Base-by-base conservation (phyloP, 1,140 invertebrate species). In the Protaetia brevitarsis region DNA sequence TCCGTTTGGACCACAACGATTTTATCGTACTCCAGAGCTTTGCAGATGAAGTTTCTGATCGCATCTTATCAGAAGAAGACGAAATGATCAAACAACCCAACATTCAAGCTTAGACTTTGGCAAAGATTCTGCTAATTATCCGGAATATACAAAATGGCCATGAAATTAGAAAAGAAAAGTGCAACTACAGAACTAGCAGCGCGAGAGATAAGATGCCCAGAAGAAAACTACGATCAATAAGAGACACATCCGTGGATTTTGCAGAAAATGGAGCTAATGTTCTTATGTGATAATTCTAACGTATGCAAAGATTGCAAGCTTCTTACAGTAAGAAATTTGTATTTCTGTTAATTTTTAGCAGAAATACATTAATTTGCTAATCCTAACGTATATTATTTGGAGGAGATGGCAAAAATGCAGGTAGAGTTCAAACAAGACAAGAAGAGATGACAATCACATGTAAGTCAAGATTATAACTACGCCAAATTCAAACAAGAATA, bases 11-110 rank as follows among this genome's bases (percentile, higher is more conserved):
- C 27, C 59, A 73, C 2, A 68, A 69, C 13, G 73, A 69, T 13
- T 79, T 79, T 63, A 67, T 74, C 31, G 77, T 79, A 58, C 74
- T 72, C 0, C 76, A 78, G 57, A 21, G 68, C 6, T 63, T 75
- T 16, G 69, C 69, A 13, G 36, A 26, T 19, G 70, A 74, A 16
- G 75, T 75, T 10, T 62, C 71, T 29, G 61, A 77, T 41, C 71
- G 75, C 45, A 67, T 77, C 64, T 23, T 73, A 29, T 16, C 71
- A n/a, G 69, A 73, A 19, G 75, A 77, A 29, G 73, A 77, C 51
- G 76, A 78, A 69, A 73, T 79, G 68, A 75, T 78, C 23, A 63
- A 69, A 51, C 45, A 68, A 58, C 11, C 68, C 1, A 69, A 73
- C 34, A 19, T 72, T 21, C 31, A 64, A 66, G 69, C 26, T 57